Conservation (phyloP, 2,888 invertebrate species). For the Heliothis peltigera region DNA sequence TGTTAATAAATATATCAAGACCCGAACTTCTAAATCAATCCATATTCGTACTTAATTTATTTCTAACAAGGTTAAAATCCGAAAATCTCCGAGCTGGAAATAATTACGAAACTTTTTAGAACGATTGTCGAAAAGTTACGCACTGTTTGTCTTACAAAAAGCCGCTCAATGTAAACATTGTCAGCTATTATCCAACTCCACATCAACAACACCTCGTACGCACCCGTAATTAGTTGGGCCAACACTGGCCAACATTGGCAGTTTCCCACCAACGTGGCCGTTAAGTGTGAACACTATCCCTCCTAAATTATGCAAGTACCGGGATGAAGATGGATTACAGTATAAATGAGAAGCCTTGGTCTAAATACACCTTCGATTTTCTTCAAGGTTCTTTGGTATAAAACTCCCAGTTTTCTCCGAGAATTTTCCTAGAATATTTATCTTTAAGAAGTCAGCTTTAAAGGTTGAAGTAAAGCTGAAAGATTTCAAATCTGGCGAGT, state of each 20-base stretch:
- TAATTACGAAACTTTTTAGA: background rate
- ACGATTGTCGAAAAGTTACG: background rate
- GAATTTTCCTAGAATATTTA: background rate
- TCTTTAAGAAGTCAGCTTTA: background rate
- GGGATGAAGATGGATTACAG: slow-evolving; percentile 45
- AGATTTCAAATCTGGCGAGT: background rate
- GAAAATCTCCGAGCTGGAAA: too few species aligned
- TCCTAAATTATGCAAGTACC: slow-evolving; percentile 44
- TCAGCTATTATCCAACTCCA: slow-evolving; percentile 71
- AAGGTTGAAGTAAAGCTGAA: background rate
- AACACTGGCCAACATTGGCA: slow-evolving; percentile 18
- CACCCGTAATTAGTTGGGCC: slow-evolving; percentile 28
- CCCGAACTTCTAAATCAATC: too few species aligned
- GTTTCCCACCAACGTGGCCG: slow-evolving; percentile 7
- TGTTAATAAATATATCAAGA: too few species aligned
- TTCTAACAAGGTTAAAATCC: too few species aligned
- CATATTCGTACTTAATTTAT: too few species aligned
- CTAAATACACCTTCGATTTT: slow-evolving; percentile 8
- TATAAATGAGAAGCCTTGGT: slow-evolving; percentile 26
- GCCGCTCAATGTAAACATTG: slow-evolving; percentile 71
- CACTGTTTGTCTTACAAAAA: slow-evolving; percentile 72
- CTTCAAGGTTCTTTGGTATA: background rate
- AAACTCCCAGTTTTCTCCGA: background rate
- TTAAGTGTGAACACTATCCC: slow-evolving; percentile 28
- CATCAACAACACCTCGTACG: slow-evolving; percentile 62